A percentile compares a stretch with the other conserved stretches of the same genome.
Conservation (phyloP, 2,888 invertebrate species). For the Schizaphis graminum region DNA sequence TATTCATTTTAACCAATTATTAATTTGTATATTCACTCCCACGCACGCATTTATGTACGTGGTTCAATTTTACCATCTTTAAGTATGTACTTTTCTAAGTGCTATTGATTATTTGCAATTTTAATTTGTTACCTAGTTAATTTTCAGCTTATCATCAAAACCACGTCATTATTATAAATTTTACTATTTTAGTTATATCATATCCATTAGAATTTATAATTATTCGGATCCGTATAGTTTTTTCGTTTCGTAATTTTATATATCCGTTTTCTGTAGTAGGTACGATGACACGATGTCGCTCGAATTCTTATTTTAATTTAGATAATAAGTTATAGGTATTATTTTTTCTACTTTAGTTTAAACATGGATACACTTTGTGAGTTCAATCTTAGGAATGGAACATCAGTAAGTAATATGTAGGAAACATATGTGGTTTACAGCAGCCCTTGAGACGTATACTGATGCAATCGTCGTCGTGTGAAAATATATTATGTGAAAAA, state of each 20-base stretch:
- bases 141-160: background rate
- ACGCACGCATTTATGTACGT: background rate
- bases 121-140: too few species aligned
- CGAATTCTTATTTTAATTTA: constrained; percentile 43
- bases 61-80: background rate
- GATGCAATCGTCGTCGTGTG: constrained; percentile 62
- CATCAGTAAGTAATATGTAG: constrained; percentile 46
- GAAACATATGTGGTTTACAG: constrained; percentile 56
- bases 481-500: constrained; percentile 61
- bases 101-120: background rate
- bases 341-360: background rate
- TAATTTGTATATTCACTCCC: background rate
- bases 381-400: constrained; percentile 40
- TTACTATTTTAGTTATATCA: background rate
- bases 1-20: background rate
- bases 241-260: background rate
- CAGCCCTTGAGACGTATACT: constrained; percentile 59
- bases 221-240: background rate
- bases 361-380: constrained; percentile 15
- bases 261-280: background rate
- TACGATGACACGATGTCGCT: background rate
- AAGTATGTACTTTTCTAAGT: background rate
- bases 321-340: constrained; percentile 30
- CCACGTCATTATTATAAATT: background rate
- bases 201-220: background rate